Evolutionary conservation across 2,888 invertebrate genomes (phyloP).

Genomic region (Coenonympha arcania): DNA sequence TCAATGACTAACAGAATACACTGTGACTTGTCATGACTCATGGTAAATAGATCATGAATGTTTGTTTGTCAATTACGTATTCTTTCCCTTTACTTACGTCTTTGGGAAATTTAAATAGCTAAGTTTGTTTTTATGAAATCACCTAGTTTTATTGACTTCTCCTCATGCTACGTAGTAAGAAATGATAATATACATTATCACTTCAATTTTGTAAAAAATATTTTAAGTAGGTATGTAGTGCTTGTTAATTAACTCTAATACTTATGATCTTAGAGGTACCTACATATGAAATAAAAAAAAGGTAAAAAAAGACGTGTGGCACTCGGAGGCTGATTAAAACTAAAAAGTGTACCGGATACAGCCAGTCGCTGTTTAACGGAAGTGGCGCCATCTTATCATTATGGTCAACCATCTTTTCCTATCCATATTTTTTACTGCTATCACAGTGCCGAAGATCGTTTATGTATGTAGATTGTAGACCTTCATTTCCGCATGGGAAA

Average conservation of each 20-base stretch:
- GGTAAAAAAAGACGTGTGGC: too few species aligned
- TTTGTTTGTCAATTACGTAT: neutral
- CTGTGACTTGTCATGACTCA: neutral
- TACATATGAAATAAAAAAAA: too few species aligned
- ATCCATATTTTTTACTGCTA: neutral
- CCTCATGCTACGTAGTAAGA: too few species aligned
- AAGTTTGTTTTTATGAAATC: neutral
- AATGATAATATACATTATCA: too few species aligned
- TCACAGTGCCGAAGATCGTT: neutral
- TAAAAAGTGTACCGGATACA: slow-evolving; percentile 41
- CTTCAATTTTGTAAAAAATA: too few species aligned
- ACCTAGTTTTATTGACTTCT: neutral
- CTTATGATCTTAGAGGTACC: too few species aligned
- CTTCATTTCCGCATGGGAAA: neutral
- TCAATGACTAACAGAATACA: neutral
- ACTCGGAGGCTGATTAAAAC: too few species aligned
- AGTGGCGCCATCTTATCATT: slow-evolving; percentile 42
- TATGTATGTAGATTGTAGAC: too few species aligned
- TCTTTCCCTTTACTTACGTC: neutral
- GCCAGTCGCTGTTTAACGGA: slow-evolving; percentile 42
- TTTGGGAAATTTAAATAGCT: neutral
- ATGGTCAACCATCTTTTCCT: slow-evolving; percentile 39
- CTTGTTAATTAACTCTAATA: too few species aligned
- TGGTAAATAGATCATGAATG: neutral
- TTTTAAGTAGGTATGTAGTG: too few species aligned